phyloP scores from a whole-genome alignment of 1,140 invertebrate genomes.

The Caerostris extrusa region DNA sequence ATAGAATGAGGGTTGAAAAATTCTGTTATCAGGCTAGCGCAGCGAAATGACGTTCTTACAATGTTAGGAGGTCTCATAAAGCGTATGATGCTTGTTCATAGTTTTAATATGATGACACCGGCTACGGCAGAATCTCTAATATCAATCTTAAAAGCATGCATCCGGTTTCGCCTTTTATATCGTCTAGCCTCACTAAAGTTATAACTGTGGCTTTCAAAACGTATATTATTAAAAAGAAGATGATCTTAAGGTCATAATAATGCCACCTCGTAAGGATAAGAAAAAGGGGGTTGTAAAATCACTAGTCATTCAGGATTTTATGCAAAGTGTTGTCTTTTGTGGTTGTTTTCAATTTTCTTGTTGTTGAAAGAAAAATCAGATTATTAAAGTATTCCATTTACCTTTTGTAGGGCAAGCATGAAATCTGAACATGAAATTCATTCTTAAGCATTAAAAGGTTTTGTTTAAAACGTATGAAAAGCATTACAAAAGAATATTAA shows the following conservation, averaged over 20 bases:
- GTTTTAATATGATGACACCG: slow-evolving; percentile 3
- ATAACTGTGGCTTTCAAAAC: neutral
- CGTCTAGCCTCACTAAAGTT: neutral
- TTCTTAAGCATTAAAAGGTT: too few relatives aligned
- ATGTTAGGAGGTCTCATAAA: neutral
- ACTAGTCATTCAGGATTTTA: neutral
- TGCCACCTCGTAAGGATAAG: neutral
- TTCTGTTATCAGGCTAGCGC: neutral
- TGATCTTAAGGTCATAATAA: neutral
- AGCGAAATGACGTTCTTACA: neutral
- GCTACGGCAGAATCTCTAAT: neutral
- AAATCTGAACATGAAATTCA: too few relatives aligned
- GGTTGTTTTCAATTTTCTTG: neutral
- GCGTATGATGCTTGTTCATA: neutral
- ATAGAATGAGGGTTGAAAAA: neutral
- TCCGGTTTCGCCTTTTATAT: neutral
- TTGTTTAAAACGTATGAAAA: too few relatives aligned
- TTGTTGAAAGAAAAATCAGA: neutral
- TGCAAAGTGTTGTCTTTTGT: neutral
- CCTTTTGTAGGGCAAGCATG: too few relatives aligned
- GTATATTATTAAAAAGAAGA: neutral
- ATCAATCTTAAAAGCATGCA: neutral
- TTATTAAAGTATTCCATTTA: too few relatives aligned
- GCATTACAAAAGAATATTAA: too few relatives aligned
- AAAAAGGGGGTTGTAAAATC: neutral